Evolutionary conservation across 1,140 invertebrate genomes (phyloP), one percentile per base, ranked within the genome.

Genomic region (Drosophila ercepeae): DNA sequence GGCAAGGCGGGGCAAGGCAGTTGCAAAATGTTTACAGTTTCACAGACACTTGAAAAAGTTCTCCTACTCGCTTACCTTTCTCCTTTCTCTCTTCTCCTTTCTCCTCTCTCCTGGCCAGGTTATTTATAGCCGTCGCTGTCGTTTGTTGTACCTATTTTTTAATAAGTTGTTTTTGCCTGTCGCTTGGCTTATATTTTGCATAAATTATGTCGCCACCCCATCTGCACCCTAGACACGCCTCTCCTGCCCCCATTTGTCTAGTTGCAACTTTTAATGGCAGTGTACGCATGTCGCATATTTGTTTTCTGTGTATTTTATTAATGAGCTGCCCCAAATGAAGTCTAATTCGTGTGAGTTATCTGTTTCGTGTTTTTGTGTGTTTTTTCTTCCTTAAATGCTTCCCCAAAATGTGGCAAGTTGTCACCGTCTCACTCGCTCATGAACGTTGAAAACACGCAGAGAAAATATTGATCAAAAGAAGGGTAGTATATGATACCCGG

Each of bases 311-410:
- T 86, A 71, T 74, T 88, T 86, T 88, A 86, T 86, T 88, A 86
- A 86, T 88, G 82, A 86, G 82, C 81, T 77, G 76, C 63, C 68
- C 73, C 68, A 88, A 88, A 86, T 86, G 81, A 88, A 86, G 72
- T 88, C 88, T 70, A 81, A 88, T 88, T 60, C 77, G 78, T 86
- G 81, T 86, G 54, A 46, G 51, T 34, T 65, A 21, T 67, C 25
- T 36, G 39, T 11, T 44, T 14, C 14, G 39, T 45, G 41, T 29
- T 18, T 46, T 39, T 32, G 29, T 46, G 54, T 32, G 29, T 60
- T 39, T 39, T 18, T 21, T 41, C 42, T 32, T 27, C 25, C 49
- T 67, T 65, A 36, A 39, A 52, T 34, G 27, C 51, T 70, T 53
- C 27, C 7, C 0, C 7, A 9, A 69, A 82, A 68, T 76, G 72